phyloP scores from a whole-genome alignment of 2,888 invertebrate species.

The Lysandra bellargus region DNA sequence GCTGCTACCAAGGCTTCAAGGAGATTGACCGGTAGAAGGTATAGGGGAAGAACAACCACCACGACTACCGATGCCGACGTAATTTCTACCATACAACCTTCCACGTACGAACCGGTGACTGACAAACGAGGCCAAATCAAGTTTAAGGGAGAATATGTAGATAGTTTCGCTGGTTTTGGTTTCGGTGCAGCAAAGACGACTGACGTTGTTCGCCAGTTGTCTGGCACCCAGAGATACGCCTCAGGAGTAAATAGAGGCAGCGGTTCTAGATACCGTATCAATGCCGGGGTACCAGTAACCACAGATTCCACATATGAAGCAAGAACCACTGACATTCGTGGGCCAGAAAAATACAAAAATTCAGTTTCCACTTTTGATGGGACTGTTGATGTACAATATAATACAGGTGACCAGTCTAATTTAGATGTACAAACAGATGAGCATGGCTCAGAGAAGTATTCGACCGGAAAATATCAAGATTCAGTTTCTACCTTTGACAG shows the following conservation, averaged over 20 bases:
- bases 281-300: background rate
- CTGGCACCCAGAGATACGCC: background rate
- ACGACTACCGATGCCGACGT: background rate
- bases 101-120: slow-evolving; percentile 13
- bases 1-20: slow-evolving; percentile 26
- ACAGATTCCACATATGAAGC: slow-evolving; percentile 14
- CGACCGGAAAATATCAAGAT: background rate
- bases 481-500: background rate
- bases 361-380: background rate
- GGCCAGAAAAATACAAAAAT: slow-evolving; percentile 6
- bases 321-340: background rate
- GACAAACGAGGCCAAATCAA: slow-evolving; percentile 4
- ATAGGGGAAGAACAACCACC: slow-evolving; percentile 14
- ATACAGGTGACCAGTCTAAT: background rate
- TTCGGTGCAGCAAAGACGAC: background rate
- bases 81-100: slow-evolving; percentile 11
- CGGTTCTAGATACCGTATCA: background rate
- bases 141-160: slow-evolving; percentile 9
- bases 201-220: background rate
- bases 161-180: slow-evolving; percentile 6
- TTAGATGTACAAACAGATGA: background rate
- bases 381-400: background rate
- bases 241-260: background rate
- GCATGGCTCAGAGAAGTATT: background rate
- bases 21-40: slow-evolving; percentile 1